Evolutionary conservation across 2,113 vertebrate genomes (phyloP).

Genomic region (Dromiciops gliroides): DNA sequence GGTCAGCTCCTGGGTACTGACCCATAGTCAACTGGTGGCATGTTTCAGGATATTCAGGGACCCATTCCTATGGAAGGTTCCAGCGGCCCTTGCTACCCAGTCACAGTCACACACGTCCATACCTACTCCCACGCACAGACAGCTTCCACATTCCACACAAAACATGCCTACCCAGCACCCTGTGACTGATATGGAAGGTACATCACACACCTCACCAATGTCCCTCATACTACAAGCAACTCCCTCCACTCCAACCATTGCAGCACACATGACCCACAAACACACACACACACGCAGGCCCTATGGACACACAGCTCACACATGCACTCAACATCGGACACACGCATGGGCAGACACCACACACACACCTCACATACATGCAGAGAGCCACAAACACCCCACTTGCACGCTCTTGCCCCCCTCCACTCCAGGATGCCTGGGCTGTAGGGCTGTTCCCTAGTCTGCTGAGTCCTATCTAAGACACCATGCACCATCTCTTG

Average conservation of each 20-base stretch:
- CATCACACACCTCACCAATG: background rate
- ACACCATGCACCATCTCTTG: background rate
- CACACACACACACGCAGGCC: background rate
- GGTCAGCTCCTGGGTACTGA: background rate
- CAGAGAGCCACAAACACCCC: background rate
- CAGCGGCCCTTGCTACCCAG: background rate
- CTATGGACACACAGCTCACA: background rate
- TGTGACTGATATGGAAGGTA: background rate
- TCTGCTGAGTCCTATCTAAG: background rate
- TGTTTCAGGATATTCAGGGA: background rate
- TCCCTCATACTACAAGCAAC: background rate
- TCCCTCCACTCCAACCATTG: background rate
- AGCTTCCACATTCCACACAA: background rate
- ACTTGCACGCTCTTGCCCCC: background rate
- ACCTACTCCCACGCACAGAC: too few relatives aligned
- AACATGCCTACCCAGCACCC: background rate
- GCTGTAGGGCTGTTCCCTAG: background rate
- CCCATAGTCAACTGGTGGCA: background rate
- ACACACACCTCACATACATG: too few relatives aligned
- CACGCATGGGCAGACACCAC: background rate
- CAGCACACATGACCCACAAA: background rate
- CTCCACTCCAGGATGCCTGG: background rate
- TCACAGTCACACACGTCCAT: rapidly evolving
- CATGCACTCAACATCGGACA: background rate
- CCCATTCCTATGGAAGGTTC: background rate